phyloP scores from a whole-genome alignment of 2,888 invertebrate species.

The Tipula unca region DNA sequence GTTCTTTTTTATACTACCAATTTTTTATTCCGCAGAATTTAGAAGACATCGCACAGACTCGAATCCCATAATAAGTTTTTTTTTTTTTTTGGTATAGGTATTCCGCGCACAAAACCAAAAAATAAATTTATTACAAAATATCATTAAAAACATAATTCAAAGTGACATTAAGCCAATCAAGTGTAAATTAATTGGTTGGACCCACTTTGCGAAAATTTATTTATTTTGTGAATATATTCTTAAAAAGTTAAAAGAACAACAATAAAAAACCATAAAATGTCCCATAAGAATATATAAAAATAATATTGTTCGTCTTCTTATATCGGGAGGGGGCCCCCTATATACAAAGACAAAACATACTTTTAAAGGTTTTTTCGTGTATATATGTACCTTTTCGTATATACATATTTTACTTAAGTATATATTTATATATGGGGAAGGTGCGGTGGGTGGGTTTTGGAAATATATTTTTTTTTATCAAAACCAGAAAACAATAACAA shows the following conservation, averaged over 20 bases:
- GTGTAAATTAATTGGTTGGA: conserved; percentile 21
- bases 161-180: conserved; percentile 22
- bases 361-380: not conserved
- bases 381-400: not conserved
- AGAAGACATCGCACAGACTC: not conserved
- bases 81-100: no score
- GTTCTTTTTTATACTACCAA: not conserved
- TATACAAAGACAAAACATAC: not conserved
- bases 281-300: not conserved
- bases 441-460: not conserved
- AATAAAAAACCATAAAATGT: not conserved
- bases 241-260: not conserved
- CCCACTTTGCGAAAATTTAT: conserved; percentile 1
- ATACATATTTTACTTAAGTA: not conserved
- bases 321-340: not conserved
- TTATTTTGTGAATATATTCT: not conserved
- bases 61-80: not conserved
- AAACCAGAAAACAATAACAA: not conserved
- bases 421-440: not conserved
- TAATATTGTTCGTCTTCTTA: not conserved
- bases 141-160: conserved; percentile 14
- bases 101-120: not conserved
- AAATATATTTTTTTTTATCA: not conserved
- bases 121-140: not conserved
- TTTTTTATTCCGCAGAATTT: not conserved